Evolutionary conservation across 1,140 invertebrate genomes (phyloP), one percentile per base, ranked within the genome.

Genomic region (Brachionus plicatilis): DNA sequence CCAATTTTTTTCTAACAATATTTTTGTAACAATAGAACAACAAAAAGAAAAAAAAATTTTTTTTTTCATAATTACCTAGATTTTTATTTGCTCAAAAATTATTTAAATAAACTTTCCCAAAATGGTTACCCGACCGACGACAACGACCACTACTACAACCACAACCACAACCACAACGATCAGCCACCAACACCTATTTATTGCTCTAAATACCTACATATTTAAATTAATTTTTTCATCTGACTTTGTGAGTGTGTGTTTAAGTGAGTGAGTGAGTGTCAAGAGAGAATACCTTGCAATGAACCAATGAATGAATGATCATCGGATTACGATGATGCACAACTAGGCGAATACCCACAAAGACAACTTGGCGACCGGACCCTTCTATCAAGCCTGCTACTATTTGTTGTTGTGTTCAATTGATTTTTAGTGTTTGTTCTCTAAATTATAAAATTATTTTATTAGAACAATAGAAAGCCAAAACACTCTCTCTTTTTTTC

Each of bases 391-490:
- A 72, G 37, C n/a, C 41, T 72, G 24, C 24, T 33, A 33, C 37
- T 72, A 27, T 72, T 37, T 41, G n/a, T 72, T 43, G 43, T 43
- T 37, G 33, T 37, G 33, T 37, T 37, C 33, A 37, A 37, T 37
- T 37, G 33, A 37, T 11, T 27, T 29, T 70, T 70, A 5, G 14
- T 70, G 17, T 72, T 72, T 72, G 41, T 20, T 43, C 12, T 72
- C 68, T 41, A 72, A 72, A 72, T 72, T 72, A 72, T 72, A 72
- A 72, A 72, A 72, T 72, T 72, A 72, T 72, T 68, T 68, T 29
- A 68, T 68, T 68, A 68, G 17, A 68, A 68, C 33, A 68, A 29
- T 33, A 41, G 33, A 68, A 29, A 68, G 33, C 7, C 17, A 33
- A 3, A 68, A 60, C 53, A 27, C 17, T 27, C 9, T 9, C 20